A percentile compares a stretch with the other conserved stretches of the same genome.
These are phyloP conservation scores for Ardeotis arabs DNA, from an alignment of 2,113 vertebrate genomes.

Conservation along the genomic window DNA sequence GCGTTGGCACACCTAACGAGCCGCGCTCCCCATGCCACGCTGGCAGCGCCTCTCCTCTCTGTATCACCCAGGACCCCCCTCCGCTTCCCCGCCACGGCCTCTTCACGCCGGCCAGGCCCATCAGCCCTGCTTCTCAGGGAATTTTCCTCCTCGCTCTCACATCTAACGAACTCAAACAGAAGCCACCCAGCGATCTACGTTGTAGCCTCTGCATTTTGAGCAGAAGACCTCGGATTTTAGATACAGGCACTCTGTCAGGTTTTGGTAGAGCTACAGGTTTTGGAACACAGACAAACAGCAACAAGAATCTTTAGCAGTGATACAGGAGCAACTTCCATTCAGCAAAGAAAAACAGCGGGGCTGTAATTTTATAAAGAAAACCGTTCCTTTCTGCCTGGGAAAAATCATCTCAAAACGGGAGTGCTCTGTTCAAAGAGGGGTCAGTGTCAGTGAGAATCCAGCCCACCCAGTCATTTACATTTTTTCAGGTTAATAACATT, in stretches of 20 bases:
- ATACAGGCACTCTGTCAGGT: accelerated
- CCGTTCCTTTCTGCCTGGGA: not conserved
- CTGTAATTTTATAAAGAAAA: not conserved
- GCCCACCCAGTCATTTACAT: not conserved
- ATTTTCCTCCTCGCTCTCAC: not conserved
- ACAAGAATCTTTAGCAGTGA: not conserved
- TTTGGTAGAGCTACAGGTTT: not conserved
- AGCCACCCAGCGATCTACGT: not conserved
- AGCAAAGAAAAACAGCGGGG: not conserved
- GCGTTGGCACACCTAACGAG: not conserved
- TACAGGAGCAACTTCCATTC: not conserved
- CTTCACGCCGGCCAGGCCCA: not conserved
- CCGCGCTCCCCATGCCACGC: not conserved
- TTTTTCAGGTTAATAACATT: not conserved
- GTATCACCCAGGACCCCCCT: not conserved
- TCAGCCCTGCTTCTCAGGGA: not conserved
- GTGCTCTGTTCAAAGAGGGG: not conserved
- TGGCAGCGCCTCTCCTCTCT: not conserved
- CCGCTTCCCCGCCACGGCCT: not conserved
- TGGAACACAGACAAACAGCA: not conserved
- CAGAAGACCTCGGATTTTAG: not conserved
- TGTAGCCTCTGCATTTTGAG: not conserved
- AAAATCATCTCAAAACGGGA: not conserved
- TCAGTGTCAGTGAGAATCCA: not conserved
- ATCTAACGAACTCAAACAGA: not conserved